Conservation (phyloP, 2,113 vertebrate genomes). For the Triplophysa rosa region DNA sequence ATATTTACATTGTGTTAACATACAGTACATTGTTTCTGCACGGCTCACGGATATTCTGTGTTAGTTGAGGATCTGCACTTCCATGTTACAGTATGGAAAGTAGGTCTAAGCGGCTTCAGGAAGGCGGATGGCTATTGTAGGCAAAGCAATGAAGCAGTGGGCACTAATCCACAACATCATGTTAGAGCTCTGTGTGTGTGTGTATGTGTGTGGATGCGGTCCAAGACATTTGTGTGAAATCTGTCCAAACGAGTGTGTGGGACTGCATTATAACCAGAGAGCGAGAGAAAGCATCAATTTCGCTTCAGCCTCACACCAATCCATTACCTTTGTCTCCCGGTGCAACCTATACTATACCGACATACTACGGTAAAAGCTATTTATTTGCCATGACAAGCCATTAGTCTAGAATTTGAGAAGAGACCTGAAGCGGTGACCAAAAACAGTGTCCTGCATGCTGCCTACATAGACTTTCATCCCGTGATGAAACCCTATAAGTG, state of each 20-base stretch:
- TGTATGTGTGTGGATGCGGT: constrained; percentile 39
- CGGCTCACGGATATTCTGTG: background rate
- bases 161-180: constrained; percentile 47
- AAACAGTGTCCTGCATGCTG: no score
- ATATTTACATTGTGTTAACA: background rate
- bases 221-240: constrained; percentile 60
- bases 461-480: no score
- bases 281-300: constrained; percentile 34
- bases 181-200: constrained; percentile 11
- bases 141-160: constrained; percentile 33
- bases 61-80: no score
- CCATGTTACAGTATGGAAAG: constrained; percentile 14
- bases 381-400: constrained; percentile 48
- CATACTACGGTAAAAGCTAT: constrained; percentile 20
- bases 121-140: constrained; percentile 36
- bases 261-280: constrained; percentile 47
- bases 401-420: constrained; percentile 39
- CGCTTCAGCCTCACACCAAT: constrained; percentile 34
- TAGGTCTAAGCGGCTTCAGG: constrained; percentile 24
- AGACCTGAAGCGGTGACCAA: constrained; percentile 36
- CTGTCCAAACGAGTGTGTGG: constrained; percentile 46
- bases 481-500: no score
- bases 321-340: constrained; percentile 31
- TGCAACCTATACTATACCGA: constrained; percentile 33
- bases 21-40: constrained; percentile 7